Evolutionary conservation across 1,140 invertebrate genomes (phyloP), one percentile per base, ranked within the genome.

Genomic region (Hycleus cichorii): DNA sequence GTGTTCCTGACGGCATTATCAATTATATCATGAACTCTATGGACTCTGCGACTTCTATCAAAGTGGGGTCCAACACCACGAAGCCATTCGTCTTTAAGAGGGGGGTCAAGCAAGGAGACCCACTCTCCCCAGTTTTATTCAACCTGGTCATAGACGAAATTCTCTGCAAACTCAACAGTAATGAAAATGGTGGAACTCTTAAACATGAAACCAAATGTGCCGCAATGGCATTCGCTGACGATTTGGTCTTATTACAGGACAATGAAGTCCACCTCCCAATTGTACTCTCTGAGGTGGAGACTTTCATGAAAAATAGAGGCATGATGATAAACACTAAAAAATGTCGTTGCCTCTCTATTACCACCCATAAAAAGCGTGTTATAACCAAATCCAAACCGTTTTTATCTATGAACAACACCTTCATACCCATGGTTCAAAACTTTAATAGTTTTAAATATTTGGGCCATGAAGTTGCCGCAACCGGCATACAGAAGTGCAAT

Each of bases 91-190:
- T 49, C 11, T 59, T 74, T 10, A 65, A 58, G 0, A 62, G 66
- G 44, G 78, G 77, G 0, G 77, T 78, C 1, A 71, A 75, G 43
- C 79, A 80, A 53, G 77, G 80, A 0, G 77, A 80, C 47, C 75
- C 77, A 0, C 61, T 80, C 4, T 74, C 72, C 0, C 74, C 77
- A 1, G 24, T 77, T 0, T 59, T 80, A 1, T 80, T 80, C 55
- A 79, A 79, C 57, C 46, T 75, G 40, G 73, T 73, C 0, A 69
- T 80, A 50, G 74, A 80, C 46, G 57, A 69, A 3, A 57, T 75
- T 0, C 60, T 78, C 9, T 18, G 2, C 25, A 18, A 43, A 26
- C 11, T 65, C 8, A 58, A 58, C 42, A 2, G 9, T 1, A 9
- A n/a, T 6, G 26, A 45, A 12, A 8, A 38, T 2, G 59, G 63